Conservation (phyloP, 2,888 invertebrate genomes). For the Agrotis segetum region DNA sequence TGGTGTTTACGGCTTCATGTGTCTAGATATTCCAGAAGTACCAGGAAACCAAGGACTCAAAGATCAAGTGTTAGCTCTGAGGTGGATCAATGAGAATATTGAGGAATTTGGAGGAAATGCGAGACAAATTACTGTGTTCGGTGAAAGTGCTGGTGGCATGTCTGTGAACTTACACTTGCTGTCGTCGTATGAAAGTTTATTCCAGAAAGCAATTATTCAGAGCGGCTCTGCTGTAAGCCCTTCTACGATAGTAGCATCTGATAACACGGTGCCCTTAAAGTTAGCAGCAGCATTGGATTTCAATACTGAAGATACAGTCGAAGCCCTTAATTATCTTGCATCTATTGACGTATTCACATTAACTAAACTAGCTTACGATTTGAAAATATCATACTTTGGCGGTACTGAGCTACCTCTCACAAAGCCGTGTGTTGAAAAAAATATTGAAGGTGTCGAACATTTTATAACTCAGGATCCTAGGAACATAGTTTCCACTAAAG, state of each 20-base stretch:
- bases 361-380: slow-evolving; percentile 15
- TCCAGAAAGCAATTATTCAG: slow-evolving; percentile 50
- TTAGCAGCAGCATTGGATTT: slow-evolving; percentile 40
- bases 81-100: slow-evolving; percentile 73
- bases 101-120: slow-evolving; percentile 70
- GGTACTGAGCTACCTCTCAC: background rate
- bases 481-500: slow-evolving; percentile 32
- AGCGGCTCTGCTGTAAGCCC: slow-evolving; percentile 45
- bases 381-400: background rate
- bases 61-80: slow-evolving; percentile 69
- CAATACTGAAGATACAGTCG: slow-evolving; percentile 25
- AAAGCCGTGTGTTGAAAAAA: slow-evolving; percentile 41
- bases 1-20: slow-evolving; percentile 70
- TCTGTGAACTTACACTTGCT: slow-evolving; percentile 52
- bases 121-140: slow-evolving; percentile 64
- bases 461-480: slow-evolving; percentile 42
- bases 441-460: slow-evolving; percentile 37
- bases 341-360: slow-evolving; percentile 23
- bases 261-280: slow-evolving; percentile 27
- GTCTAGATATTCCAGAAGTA: slow-evolving; percentile 61
- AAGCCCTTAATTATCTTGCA: slow-evolving; percentile 42
- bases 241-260: slow-evolving; percentile 7
- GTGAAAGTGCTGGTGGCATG: slow-evolving; percentile 68
- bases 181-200: slow-evolving; percentile 43
- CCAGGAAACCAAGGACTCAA: slow-evolving; percentile 75